Evolutionary conservation across 2,888 invertebrate species (phyloP).

Genomic region (Beris chalybata): DNA sequence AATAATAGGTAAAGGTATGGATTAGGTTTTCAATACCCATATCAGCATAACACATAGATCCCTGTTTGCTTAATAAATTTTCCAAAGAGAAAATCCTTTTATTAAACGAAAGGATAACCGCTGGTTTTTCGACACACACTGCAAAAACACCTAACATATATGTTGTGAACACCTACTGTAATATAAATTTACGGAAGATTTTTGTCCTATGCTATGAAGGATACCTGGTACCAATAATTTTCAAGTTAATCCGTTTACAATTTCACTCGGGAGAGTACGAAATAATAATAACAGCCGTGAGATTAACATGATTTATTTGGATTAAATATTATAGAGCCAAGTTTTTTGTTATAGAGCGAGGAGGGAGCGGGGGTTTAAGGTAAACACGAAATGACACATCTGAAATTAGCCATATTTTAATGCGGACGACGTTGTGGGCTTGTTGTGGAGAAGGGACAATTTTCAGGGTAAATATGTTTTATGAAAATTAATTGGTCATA

Average conservation of each 20-base stretch:
- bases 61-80: constrained; percentile 12
- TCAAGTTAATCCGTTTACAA: constrained; percentile 35
- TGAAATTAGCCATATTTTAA: constrained; percentile 35
- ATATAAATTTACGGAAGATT: background rate
- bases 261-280: constrained; percentile 36
- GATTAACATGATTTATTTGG: constrained; percentile 39
- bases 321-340: constrained; percentile 22
- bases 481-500: too few relatives aligned
- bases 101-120: constrained; percentile 12
- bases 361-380: background rate
- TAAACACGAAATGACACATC: constrained; percentile 34
- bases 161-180: background rate
- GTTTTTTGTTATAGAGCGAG: background rate
- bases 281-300: constrained; percentile 36
- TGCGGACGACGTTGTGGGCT: too few relatives aligned
- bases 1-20: background rate
- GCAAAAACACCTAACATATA: background rate
- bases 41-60: background rate
- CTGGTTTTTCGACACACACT: background rate
- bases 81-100: constrained; percentile 24
- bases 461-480: too few relatives aligned
- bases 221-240: constrained; percentile 26
- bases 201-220: constrained; percentile 3
- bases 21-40: constrained; percentile 4
- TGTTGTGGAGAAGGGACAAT: too few relatives aligned